Evolutionary conservation across 2,113 vertebrate species (phyloP), one percentile per base, ranked within the genome.

Genomic region (Aphelocoma coerulescens): DNA sequence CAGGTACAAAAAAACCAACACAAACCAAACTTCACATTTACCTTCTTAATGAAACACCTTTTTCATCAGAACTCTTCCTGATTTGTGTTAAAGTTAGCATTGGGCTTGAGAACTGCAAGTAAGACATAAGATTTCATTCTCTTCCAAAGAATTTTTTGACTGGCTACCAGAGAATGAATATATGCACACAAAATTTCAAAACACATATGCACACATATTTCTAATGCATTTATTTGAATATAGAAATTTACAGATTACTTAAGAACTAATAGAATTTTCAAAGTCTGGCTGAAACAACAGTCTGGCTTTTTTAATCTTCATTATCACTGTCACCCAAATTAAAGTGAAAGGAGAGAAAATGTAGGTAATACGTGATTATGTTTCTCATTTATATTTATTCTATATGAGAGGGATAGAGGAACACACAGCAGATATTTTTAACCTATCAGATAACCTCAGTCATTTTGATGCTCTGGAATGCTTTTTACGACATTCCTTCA

Each of bases 1-100:
- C 28, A 72, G 23, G 15, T 43, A 32, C 0, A 7, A 46, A 69
- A 75, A 48, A 4, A 0, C 0, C 8, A 21, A 35, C 6, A 6
- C 16, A 57, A 62, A 52, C 1, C 3, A 43, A 37, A 39, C 28
- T 22, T 89, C 19, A 28, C 9, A 26, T 7, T 4, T 27, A 57
- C 7, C 1, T 12, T 16, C 19, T 66, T 57, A 61, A 37, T 16
- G 23, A 8, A 66, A 32, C 27, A 30, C 2, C 4, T 57, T 82
- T 82, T 62, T 43, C 6, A 19, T 30, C 30, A 74, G 33, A 52
- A 51, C 1, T 28, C 11, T 67, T 21, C 26, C 10, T 46, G 19
- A 11, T 65, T 59, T 77, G 30, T 65, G 5, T 66, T 62, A 7
- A 73, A 63, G 27, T 76, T 73, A 12, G n/a, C 14, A n/a, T 5